Evolutionary conservation across 2,888 invertebrate genomes (phyloP).

Genomic region (Dermolepida albohirtum): DNA sequence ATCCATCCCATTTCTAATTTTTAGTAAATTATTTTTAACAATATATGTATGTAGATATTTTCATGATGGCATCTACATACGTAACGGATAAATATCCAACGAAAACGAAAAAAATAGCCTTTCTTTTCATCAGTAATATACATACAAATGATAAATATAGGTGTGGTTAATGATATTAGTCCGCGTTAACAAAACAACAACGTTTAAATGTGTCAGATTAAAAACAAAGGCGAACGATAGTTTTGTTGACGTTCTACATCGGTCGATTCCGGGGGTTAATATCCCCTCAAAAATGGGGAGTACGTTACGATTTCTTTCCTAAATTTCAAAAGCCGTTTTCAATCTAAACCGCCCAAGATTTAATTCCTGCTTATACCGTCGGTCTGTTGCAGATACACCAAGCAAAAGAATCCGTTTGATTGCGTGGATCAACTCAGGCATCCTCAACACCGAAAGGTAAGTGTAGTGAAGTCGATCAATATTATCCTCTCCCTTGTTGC

Average conservation of each 20-base stretch:
- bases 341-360: background rate
- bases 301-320: background rate
- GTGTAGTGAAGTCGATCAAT: constrained; percentile 54
- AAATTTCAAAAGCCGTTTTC: background rate
- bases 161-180: constrained; percentile 33
- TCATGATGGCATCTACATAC: no score
- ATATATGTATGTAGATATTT: no score
- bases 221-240: constrained; percentile 14
- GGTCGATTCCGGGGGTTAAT: no score
- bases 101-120: no score
- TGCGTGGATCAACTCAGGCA: constrained; percentile 24
- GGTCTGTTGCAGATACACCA: constrained; percentile 6
- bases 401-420: constrained; percentile 16
- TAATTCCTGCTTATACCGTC: constrained; percentile 4
- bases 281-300: no score
- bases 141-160: constrained; percentile 27
- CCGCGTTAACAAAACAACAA: background rate
- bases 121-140: background rate
- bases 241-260: background rate
- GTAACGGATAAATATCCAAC: no score
- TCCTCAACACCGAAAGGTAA: constrained; percentile 46
- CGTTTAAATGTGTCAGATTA: constrained; percentile 11
- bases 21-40: no score
- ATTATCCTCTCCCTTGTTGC: constrained; percentile 53
- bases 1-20: no score